Evolutionary conservation across 2,113 vertebrate species (phyloP).

Genomic region (Ophthalmolycus amberensis): DNA sequence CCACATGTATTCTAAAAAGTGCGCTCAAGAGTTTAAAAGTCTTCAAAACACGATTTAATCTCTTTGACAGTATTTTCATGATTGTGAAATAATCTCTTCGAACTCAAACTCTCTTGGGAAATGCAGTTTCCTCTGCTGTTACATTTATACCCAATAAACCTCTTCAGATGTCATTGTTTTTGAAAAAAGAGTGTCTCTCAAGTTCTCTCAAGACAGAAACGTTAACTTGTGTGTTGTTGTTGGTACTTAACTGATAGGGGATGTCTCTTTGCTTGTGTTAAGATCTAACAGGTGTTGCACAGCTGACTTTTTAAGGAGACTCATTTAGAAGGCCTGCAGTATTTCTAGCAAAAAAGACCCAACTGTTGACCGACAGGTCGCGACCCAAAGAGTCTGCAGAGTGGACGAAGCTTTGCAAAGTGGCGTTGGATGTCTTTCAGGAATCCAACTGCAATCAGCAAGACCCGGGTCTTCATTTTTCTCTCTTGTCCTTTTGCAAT

Average conservation of each 20-base stretch:
- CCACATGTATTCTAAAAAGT: too few species aligned
- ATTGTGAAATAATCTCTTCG: neutral
- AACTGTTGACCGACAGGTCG: slow-evolving; percentile 34
- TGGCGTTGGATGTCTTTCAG: neutral
- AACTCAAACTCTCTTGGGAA: neutral
- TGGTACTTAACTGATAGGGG: neutral
- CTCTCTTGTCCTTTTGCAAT: neutral
- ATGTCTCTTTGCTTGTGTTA: neutral
- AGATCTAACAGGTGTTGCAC: slow-evolving; percentile 59
- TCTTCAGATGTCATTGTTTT: neutral
- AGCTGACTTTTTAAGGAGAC: slow-evolving; percentile 52
- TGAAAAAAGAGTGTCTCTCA: neutral
- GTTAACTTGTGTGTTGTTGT: neutral
- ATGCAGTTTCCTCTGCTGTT: neutral
- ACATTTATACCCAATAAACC: neutral
- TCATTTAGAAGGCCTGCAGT: slow-evolving; percentile 51
- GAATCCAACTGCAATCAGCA: neutral
- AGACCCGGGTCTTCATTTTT: neutral
- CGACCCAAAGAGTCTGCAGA: neutral
- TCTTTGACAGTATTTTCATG: neutral
- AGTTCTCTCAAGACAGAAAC: neutral
- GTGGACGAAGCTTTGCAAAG: neutral
- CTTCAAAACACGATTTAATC: neutral
- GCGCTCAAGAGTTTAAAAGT: neutral
- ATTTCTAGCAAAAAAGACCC: slow-evolving; percentile 29